phyloP scores from a whole-genome alignment of 2,113 vertebrate species.

The Atherinomorus stipes region DNA sequence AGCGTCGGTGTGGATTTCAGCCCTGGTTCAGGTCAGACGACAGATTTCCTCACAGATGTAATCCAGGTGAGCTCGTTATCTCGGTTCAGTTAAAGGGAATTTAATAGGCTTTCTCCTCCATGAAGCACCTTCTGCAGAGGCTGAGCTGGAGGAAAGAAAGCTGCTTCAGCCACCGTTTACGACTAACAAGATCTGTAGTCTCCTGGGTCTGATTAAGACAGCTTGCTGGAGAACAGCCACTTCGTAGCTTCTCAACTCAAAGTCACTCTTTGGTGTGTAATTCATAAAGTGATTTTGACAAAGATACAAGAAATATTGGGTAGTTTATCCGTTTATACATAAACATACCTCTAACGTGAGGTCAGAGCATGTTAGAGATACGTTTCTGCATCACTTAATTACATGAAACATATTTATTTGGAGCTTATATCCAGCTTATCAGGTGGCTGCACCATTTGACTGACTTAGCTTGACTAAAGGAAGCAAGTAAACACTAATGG shows the following conservation, averaged over 20 bases:
- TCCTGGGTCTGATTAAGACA: slow-evolving; percentile 41
- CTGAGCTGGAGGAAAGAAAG: slow-evolving; percentile 27
- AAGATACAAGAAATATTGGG: too few species aligned
- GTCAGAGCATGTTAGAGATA: too few species aligned
- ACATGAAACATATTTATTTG: too few species aligned
- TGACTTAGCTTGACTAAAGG: too few species aligned
- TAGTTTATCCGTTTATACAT: too few species aligned
- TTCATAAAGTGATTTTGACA: background rate
- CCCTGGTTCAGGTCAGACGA: slow-evolving; percentile 23
- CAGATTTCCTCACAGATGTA: background rate
- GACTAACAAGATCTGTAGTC: slow-evolving; percentile 46
- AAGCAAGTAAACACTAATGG: too few species aligned
- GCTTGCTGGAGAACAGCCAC: slow-evolving; percentile 15
- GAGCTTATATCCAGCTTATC: too few species aligned
- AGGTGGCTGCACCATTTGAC: too few species aligned
- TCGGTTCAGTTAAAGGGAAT: background rate
- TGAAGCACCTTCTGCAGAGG: slow-evolving; percentile 21
- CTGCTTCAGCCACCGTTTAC: slow-evolving; percentile 26
- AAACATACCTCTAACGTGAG: too few species aligned
- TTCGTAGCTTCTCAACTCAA: background rate
- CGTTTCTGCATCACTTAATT: too few species aligned
- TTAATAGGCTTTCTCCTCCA: slow-evolving; percentile 1
- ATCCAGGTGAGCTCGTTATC: slow-evolving; percentile 3
- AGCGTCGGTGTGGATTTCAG: background rate
- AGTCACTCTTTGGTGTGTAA: background rate